Evolutionary conservation across 2,888 invertebrate genomes (phyloP).

Genomic region (Atrina japonica): DNA sequence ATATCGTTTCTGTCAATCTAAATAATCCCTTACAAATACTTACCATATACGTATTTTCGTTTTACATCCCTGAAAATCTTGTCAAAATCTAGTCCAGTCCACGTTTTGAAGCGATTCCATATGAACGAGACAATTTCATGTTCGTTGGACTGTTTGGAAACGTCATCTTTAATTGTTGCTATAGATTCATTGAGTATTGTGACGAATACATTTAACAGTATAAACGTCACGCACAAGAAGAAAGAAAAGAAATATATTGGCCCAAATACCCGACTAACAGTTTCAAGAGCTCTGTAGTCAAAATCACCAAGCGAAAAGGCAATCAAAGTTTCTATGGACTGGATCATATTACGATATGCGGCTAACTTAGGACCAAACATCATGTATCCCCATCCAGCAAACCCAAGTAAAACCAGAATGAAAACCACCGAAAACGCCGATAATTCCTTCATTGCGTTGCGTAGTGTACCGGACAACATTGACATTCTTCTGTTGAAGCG

Average conservation of each 20-base stretch:
- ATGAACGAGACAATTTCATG: conserved; percentile 78
- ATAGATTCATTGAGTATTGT: conserved; percentile 79
- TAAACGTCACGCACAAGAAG: conserved; percentile 72
- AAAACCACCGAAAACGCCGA: conserved; percentile 79
- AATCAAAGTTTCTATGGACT: conserved; percentile 61
- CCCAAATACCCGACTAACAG: conserved; percentile 61
- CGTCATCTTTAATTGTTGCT: conserved; percentile 69
- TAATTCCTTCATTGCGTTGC: conserved; percentile 74
- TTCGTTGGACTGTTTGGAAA: conserved; percentile 74
- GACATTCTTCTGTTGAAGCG: conserved; percentile 81
- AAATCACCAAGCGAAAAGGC: conserved; percentile 60
- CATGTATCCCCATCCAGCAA: conserved; percentile 69
- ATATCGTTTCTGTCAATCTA: too few relatives aligned
- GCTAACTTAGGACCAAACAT: conserved; percentile 60
- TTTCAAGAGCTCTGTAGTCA: conserved; percentile 47
- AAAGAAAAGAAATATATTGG: conserved; percentile 75
- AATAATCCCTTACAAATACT: too few relatives aligned
- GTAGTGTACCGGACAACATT: conserved; percentile 78
- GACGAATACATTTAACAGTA: conserved; percentile 79
- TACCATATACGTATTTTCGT: conserved; percentile 55
- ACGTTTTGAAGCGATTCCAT: conserved; percentile 60
- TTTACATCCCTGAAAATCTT: conserved; percentile 49
- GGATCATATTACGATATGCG: conserved; percentile 55
- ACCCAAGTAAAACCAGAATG: conserved; percentile 72
- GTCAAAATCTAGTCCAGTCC: conserved; percentile 63